Evolutionary conservation across 2,797 vertebrate genomes (phyloP).

Genomic region (Alosa sapidissima): DNA sequence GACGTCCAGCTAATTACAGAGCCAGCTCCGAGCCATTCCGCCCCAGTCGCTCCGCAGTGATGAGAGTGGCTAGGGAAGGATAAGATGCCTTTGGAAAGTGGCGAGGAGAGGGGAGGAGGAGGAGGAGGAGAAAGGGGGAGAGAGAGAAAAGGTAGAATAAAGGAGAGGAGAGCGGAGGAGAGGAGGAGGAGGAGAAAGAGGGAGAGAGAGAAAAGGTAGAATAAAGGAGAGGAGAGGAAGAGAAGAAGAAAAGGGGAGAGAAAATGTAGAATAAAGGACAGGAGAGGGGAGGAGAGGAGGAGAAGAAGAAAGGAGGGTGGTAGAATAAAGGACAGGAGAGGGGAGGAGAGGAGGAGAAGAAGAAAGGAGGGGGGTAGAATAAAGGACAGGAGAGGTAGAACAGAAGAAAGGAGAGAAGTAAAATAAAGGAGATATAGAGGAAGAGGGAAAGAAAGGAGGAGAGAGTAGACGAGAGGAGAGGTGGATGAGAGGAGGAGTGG

Average conservation of each 20-base stretch:
- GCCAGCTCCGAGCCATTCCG: constrained; percentile 56
- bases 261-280: background rate
- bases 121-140: background rate
- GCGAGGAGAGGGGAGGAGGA: background rate
- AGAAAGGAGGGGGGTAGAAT: background rate
- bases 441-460: background rate
- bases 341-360: background rate
- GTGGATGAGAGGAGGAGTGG: constrained; percentile 34
- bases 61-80: constrained; percentile 55
- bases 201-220: background rate
- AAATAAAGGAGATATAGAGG: background rate
- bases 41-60: constrained; percentile 51
- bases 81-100: constrained; percentile 53
- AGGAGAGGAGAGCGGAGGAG: background rate
- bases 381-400: background rate
- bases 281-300: background rate
- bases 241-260: background rate
- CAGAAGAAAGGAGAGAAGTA: background rate
- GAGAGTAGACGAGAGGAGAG: constrained; percentile 43
- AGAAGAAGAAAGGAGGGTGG: background rate
- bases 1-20: constrained; percentile 65
- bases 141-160: background rate
- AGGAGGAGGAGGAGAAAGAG: background rate
- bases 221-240: background rate
- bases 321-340: background rate